A percentile compares a stretch with the other conserved stretches of the same genome.
phyloP scores from a whole-genome alignment of 2,113 vertebrate species.

The Charina bottae region DNA sequence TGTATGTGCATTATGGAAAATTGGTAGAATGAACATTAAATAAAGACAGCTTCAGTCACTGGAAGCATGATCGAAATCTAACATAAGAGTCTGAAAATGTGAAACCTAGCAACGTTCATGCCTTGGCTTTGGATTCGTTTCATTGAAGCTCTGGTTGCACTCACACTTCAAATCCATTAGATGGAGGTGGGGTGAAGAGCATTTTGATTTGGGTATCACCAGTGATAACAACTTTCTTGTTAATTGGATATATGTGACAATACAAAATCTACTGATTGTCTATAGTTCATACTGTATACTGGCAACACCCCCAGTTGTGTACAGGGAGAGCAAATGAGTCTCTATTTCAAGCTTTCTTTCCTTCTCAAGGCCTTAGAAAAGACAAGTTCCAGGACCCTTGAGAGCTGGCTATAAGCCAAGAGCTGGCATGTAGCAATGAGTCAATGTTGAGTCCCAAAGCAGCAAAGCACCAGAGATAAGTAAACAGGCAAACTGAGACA shows the following conservation, averaged over 20 bases:
- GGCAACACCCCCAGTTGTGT: not conserved
- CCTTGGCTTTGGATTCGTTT: not conserved
- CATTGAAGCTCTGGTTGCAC: not conserved
- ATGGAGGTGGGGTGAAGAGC: not conserved
- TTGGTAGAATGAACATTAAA: not conserved
- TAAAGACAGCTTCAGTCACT: not conserved
- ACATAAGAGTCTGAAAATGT: not conserved
- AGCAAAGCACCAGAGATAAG: not conserved
- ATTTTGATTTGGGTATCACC: slow-evolving; percentile 6
- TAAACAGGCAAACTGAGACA: not conserved
- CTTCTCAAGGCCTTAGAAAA: not conserved
- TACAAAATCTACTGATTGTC: not conserved
- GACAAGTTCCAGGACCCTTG: not conserved
- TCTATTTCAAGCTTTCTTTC: not conserved
- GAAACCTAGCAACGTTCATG: not conserved
- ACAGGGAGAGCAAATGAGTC: not conserved
- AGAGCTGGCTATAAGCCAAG: not conserved
- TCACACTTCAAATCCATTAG: not conserved
- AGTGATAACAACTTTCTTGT: too few relatives aligned
- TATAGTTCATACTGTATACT: not conserved
- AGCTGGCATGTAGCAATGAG: not conserved
- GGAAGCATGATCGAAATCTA: not conserved
- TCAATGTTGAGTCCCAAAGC: not conserved
- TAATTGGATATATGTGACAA: not conserved
- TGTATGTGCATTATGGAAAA: not conserved